These are phyloP conservation scores for Cremastobaeus sp. DNA, from an alignment of 2,888 invertebrate species.

Conservation along the genomic window DNA sequence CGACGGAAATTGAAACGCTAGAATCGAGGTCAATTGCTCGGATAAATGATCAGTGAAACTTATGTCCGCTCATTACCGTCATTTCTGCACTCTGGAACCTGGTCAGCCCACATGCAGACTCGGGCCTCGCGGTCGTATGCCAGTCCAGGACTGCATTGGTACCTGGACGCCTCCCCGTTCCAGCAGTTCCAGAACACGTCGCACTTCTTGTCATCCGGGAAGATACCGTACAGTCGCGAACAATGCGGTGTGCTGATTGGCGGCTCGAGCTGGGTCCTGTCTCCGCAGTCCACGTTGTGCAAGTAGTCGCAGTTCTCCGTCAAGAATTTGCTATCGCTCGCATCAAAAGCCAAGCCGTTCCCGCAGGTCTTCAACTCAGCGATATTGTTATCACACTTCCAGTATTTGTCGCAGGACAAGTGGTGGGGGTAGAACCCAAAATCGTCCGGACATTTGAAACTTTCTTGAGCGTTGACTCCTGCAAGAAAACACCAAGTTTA, in stretches of 20 bases:
- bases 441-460: conserved; percentile 95
- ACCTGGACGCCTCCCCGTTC: conserved; percentile 95
- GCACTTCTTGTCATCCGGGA: conserved; percentile 91
- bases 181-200: conserved; percentile 98
- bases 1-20: too few relatives aligned
- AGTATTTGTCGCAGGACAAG: conserved; percentile 94
- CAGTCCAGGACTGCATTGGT: conserved; percentile 95
- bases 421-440: conserved; percentile 96
- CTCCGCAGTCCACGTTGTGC: conserved; percentile 95
- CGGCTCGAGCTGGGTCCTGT: conserved; percentile 91
- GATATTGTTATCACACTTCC: conserved; percentile 94
- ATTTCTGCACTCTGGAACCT: conserved; percentile 93
- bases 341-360: conserved; percentile 94
- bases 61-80: conserved; percentile 83
- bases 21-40: background rate
- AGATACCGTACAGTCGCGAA: conserved; percentile 92
- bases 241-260: conserved; percentile 92
- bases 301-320: conserved; percentile 97
- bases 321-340: conserved; percentile 91
- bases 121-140: conserved; percentile 96
- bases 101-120: conserved; percentile 98
- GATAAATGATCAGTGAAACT: background rate
- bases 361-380: conserved; percentile 95
- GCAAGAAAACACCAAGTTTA: conserved; percentile 53
- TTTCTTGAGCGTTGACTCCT: conserved; percentile 84